Conservation (phyloP, 2,113 vertebrate genomes). For the Alces alces region DNA sequence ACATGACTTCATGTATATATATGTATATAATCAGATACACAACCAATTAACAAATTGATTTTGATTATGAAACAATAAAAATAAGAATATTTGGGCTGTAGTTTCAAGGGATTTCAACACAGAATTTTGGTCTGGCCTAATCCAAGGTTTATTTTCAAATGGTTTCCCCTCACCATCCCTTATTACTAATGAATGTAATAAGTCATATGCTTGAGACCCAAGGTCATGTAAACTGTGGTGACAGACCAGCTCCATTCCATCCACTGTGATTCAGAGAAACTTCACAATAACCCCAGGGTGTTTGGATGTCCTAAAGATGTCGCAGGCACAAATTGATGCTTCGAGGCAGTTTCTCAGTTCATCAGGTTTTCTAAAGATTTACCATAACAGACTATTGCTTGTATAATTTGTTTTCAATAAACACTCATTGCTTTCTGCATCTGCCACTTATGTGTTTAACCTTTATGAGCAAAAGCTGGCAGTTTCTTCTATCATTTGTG, state of each 20-base stretch:
- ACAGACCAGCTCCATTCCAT: neutral
- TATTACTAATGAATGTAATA: neutral
- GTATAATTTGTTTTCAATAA: neutral
- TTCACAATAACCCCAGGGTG: neutral
- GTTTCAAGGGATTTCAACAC: neutral
- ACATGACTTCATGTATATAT: neutral
- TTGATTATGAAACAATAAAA: neutral
- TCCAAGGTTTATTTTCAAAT: neutral
- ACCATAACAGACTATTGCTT: neutral
- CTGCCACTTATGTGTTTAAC: neutral
- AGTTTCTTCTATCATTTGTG: neutral
- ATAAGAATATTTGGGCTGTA: neutral
- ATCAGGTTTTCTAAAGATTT: neutral
- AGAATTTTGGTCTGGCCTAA: neutral
- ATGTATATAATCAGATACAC: neutral
- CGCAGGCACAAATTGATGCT: neutral
- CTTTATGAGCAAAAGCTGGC: neutral
- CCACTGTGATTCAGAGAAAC: neutral
- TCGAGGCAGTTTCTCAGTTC: neutral
- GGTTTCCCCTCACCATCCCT: no score
- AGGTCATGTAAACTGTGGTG: no score
- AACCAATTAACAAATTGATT: neutral
- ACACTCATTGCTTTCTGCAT: neutral
- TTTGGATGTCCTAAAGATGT: accelerated
- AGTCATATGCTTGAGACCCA: neutral